Conservation (phyloP, 2,797 vertebrate genomes). For the Fundulus diaphanus region DNA sequence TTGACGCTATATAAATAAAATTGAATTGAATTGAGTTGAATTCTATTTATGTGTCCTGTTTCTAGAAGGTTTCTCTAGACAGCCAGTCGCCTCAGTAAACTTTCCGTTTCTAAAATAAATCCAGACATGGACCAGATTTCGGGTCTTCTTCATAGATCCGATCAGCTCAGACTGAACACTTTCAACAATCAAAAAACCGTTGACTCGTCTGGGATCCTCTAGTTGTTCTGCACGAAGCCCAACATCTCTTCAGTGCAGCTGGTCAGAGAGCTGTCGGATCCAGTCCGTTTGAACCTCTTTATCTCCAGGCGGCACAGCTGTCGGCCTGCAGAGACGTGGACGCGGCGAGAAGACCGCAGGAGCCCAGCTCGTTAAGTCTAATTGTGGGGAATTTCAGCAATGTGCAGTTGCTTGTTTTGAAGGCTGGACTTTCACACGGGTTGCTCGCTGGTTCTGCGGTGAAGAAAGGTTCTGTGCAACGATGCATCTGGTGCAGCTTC, state of each 20-base stretch:
- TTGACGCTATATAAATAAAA: too few relatives aligned
- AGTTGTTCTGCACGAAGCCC: constrained; percentile 7
- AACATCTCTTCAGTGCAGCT: constrained; percentile 1
- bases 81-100: background rate
- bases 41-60: too few relatives aligned
- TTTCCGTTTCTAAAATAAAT: background rate
- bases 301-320: constrained; percentile 38
- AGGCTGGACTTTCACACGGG: background rate
- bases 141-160: constrained; percentile 14
- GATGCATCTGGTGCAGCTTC: background rate
- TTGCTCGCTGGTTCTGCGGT: background rate
- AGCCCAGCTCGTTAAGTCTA: constrained; percentile 54
- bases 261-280: constrained; percentile 37
- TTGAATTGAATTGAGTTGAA: too few relatives aligned
- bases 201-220: background rate
- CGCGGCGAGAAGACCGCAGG: constrained; percentile 30
- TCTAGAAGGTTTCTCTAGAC: too few relatives aligned
- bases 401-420: constrained; percentile 14
- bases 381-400: constrained; percentile 48
- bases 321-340: constrained; percentile 6
- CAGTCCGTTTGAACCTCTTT: constrained; percentile 31
- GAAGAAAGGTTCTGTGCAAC: background rate
- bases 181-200: constrained; percentile 7
- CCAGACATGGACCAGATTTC: background rate
- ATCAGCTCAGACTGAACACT: constrained; percentile 1